phyloP scores from a whole-genome alignment of 2,888 invertebrate genomes.

The Erebia palarica region DNA sequence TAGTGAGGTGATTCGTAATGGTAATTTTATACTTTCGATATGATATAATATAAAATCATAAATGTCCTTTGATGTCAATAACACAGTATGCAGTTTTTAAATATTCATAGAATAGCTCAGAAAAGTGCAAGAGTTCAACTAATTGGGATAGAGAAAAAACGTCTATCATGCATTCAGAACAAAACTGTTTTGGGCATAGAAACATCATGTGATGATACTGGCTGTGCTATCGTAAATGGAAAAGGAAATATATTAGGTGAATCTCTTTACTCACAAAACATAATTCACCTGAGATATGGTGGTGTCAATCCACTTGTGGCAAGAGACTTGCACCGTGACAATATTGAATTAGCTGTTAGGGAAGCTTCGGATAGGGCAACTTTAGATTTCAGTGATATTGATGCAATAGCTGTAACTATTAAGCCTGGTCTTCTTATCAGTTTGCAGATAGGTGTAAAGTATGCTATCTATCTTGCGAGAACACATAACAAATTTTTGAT shows the following conservation, averaged over 20 bases:
- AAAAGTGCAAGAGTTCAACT: background rate
- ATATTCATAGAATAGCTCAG: background rate
- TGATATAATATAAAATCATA: too few relatives aligned
- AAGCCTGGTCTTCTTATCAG: slow-evolving; percentile 93
- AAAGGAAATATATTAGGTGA: slow-evolving; percentile 90
- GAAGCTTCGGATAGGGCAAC: slow-evolving; percentile 84
- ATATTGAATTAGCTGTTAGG: slow-evolving; percentile 89
- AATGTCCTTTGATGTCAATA: background rate
- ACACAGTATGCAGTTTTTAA: background rate
- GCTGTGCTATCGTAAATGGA: slow-evolving; percentile 91
- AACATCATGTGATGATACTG: slow-evolving; percentile 99
- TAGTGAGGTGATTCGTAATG: too few relatives aligned
- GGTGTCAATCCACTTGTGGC: slow-evolving; percentile 96
- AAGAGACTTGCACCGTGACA: slow-evolving; percentile 88
- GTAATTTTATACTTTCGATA: too few relatives aligned
- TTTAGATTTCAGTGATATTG: slow-evolving; percentile 84
- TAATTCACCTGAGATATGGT: slow-evolving; percentile 87
- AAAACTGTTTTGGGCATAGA: slow-evolving; percentile 92
- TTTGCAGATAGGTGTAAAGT: slow-evolving; percentile 89
- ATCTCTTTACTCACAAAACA: slow-evolving; percentile 90
- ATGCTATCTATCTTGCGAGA: slow-evolving; percentile 89
- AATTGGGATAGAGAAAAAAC: background rate
- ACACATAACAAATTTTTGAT: slow-evolving; percentile 90
- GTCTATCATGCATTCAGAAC: slow-evolving; percentile 34
- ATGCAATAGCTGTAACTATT: slow-evolving; percentile 95